Percentiles rank a stretch among this genome's conserved stretches.
Evolutionary conservation across 2,797 vertebrate genomes (phyloP).

Genomic region (Pangasius krempfi): DNA sequence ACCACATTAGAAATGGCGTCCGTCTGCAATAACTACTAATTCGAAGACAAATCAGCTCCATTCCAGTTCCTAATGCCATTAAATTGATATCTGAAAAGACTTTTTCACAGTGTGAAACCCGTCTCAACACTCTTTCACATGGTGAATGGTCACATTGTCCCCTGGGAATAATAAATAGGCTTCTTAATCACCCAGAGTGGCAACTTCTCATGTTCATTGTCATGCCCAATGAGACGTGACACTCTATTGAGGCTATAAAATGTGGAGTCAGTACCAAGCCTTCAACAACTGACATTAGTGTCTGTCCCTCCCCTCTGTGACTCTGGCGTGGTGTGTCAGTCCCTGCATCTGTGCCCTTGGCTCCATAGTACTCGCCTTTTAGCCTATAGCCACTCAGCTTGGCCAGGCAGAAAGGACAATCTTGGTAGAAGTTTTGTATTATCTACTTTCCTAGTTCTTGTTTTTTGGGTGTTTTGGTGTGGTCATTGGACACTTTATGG

Average conservation of each 20-base stretch:
- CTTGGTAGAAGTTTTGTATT: background rate
- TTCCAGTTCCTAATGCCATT: slow-evolving; percentile 33
- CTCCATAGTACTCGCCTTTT: slow-evolving; percentile 52
- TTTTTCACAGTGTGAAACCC: slow-evolving; percentile 37
- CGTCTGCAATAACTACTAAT: slow-evolving; percentile 34
- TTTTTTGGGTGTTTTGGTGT: background rate
- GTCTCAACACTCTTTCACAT: slow-evolving; percentile 26
- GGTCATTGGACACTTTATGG: background rate
- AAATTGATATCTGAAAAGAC: slow-evolving; percentile 48
- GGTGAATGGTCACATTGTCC: slow-evolving; percentile 53
- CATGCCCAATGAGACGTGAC: slow-evolving; percentile 72
- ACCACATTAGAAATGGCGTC: slow-evolving; percentile 22
- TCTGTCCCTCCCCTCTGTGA: slow-evolving; percentile 41
- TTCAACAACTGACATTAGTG: slow-evolving; percentile 41
- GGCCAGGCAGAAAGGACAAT: slow-evolving; percentile 20
- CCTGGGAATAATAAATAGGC: slow-evolving; percentile 57
- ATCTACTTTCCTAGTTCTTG: background rate
- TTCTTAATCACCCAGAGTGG: slow-evolving; percentile 70
- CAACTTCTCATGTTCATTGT: slow-evolving; percentile 71
- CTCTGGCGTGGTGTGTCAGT: slow-evolving; percentile 24
- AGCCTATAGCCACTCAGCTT: slow-evolving; percentile 39
- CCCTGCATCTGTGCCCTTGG: slow-evolving; percentile 33
- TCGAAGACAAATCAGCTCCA: slow-evolving; percentile 41
- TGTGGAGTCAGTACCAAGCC: slow-evolving; percentile 69
- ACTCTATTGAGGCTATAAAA: slow-evolving; percentile 72